A percentile compares a stretch with the other conserved stretches of the same genome.
Evolutionary conservation across 2,888 invertebrate genomes (phyloP).

Genomic region (Itoplectis maculator): DNA sequence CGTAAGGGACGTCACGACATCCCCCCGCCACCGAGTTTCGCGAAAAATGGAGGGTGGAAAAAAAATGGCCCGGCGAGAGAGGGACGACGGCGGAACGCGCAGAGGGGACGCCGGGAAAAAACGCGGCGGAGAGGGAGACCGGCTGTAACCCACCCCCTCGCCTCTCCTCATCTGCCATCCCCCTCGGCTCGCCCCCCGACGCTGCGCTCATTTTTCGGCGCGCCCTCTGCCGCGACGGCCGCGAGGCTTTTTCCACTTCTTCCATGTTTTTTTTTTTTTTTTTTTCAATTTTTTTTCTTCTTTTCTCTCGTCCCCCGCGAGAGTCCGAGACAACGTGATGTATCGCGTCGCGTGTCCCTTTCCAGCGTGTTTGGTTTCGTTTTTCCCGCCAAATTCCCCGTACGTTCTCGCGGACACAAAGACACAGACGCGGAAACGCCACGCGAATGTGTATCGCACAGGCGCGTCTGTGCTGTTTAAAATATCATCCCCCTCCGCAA

Average conservation of each 20-base stretch:
- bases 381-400: conserved; percentile 83
- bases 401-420: conserved; percentile 37
- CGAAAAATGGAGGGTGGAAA: conserved; percentile 58
- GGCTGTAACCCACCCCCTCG: conserved; percentile 48
- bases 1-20: conserved; percentile 56
- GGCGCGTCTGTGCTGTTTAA: conserved; percentile 38
- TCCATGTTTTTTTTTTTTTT: conserved; percentile 62
- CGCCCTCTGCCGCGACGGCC: conserved; percentile 32
- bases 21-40: conserved; percentile 62
- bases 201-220: conserved; percentile 60
- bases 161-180: conserved; percentile 28
- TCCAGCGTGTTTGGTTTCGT: conserved; percentile 80
- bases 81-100: conserved; percentile 55
- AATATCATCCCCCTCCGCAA: conserved; percentile 4
- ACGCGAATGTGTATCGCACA: conserved; percentile 41
- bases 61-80: conserved; percentile 68
- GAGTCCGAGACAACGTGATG: conserved; percentile 80
- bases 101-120: conserved; percentile 59
- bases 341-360: conserved; percentile 79
- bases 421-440: conserved; percentile 31
- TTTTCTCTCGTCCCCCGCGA: conserved; percentile 63
- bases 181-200: conserved; percentile 18
- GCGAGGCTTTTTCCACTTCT: conserved; percentile 69
- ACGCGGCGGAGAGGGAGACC: conserved; percentile 58
- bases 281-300: conserved; percentile 65